Evolutionary conservation across 2,888 invertebrate genomes (phyloP).

Genomic region (Cosmopolites sordidus): DNA sequence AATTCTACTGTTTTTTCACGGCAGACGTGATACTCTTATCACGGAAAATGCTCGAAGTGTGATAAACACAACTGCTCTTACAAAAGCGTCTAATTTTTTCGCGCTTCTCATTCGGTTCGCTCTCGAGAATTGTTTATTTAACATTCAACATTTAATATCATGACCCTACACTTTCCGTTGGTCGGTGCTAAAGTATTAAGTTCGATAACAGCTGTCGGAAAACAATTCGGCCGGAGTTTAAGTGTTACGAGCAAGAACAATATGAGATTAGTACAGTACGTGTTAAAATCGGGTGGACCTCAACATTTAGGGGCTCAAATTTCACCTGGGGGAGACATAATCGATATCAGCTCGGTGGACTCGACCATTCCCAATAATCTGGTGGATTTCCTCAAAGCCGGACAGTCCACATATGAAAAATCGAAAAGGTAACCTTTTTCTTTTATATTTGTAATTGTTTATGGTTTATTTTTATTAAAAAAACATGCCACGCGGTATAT

Average conservation of each 20-base stretch:
- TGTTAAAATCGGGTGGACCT: conserved; percentile 54
- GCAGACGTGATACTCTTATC: too few species aligned
- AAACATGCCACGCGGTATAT: too few species aligned
- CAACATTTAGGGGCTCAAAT: conserved; percentile 61
- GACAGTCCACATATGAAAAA: conserved; percentile 50
- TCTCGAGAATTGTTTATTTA: not conserved
- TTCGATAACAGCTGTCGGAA: not conserved
- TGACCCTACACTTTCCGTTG: not conserved
- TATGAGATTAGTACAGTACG: conserved; percentile 72
- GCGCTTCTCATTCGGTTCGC: too few species aligned
- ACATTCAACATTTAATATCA: not conserved
- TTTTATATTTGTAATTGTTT: too few species aligned
- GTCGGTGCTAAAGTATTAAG: not conserved
- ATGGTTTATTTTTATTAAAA: too few species aligned
- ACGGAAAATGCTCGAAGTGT: too few species aligned
- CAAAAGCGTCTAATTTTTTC: too few species aligned
- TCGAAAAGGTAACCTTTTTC: conserved; percentile 56
- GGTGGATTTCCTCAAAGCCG: conserved; percentile 53
- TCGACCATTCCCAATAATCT: conserved; percentile 54
- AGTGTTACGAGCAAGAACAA: conserved; percentile 40
- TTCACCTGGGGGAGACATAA: conserved; percentile 60
- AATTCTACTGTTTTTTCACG: too few species aligned
- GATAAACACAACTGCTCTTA: too few species aligned
- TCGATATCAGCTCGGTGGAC: conserved; percentile 58
- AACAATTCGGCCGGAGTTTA: conserved; percentile 32